A percentile compares a stretch with the other conserved stretches of the same genome.
Evolutionary conservation across 2,113 vertebrate genomes (phyloP).

Genomic region (Embiotoca jacksoni): DNA sequence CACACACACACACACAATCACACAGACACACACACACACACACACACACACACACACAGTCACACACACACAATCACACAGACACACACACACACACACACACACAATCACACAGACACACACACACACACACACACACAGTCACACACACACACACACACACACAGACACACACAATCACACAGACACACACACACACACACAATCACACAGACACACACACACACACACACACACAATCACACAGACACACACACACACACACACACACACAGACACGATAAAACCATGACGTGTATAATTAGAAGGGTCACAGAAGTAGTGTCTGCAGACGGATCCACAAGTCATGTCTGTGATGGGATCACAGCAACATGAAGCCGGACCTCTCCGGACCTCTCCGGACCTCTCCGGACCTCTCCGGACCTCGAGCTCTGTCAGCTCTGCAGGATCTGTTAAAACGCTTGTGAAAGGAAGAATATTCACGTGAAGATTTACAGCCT

Average conservation of each 20-base stretch:
- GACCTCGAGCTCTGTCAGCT: slow-evolving; percentile 22
- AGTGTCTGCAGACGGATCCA: slow-evolving; percentile 13
- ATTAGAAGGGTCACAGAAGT: slow-evolving; percentile 1
- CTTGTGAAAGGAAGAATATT: slow-evolving; percentile 15
- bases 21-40: too few species aligned
- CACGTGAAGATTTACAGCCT: slow-evolving; percentile 6
- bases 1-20: not conserved
- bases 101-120: too few species aligned
- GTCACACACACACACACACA: not conserved
- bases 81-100: not conserved
- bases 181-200: not conserved
- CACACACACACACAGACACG: not conserved
- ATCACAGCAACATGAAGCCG: slow-evolving; percentile 35
- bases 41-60: too few species aligned
- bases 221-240: too few species aligned
- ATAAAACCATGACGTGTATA: not conserved
- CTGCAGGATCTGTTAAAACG: slow-evolving; percentile 22
- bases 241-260: too few species aligned
- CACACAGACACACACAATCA: too few species aligned
- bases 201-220: too few species aligned
- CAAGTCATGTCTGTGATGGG: slow-evolving; percentile 4
- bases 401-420: too few species aligned
- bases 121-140: too few species aligned
- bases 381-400: not conserved
- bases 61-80: too few species aligned